Evolutionary conservation across 2,888 invertebrate species (phyloP).

Genomic region (Cataglyphis rosenhaueri): DNA sequence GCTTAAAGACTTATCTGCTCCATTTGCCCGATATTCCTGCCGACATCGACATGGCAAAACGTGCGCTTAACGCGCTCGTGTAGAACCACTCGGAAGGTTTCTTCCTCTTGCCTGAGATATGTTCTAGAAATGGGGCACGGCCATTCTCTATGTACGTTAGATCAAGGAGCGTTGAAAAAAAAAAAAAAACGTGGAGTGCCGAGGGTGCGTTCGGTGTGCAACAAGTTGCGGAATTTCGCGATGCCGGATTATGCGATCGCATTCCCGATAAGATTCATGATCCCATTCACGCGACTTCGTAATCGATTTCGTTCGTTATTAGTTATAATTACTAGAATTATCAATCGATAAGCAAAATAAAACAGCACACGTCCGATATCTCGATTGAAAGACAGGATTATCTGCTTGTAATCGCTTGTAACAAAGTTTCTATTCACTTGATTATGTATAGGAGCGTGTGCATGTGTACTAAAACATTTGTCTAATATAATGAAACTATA

Average conservation of each 20-base stretch:
- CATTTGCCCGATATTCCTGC: slow-evolving; percentile 66
- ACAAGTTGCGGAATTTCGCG: slow-evolving; percentile 59
- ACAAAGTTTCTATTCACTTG: not conserved
- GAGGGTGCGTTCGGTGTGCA: slow-evolving; percentile 47
- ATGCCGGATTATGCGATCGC: slow-evolving; percentile 40
- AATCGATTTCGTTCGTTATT: slow-evolving; percentile 15
- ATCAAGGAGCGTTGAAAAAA: slow-evolving; percentile 15
- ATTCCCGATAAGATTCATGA: slow-evolving; percentile 35
- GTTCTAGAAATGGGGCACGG: slow-evolving; percentile 27
- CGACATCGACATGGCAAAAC: slow-evolving; percentile 51
- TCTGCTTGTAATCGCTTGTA: not conserved
- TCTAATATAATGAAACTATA: not conserved
- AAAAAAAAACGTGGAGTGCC: slow-evolving; percentile 3
- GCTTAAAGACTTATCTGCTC: slow-evolving; percentile 64
- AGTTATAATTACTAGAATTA: slow-evolving; percentile 7
- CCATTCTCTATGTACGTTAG: slow-evolving; percentile 25
- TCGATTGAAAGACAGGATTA: slow-evolving; percentile 14
- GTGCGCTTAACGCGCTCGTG: slow-evolving; percentile 49
- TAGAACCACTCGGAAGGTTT: slow-evolving; percentile 11
- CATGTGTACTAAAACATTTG: not conserved
- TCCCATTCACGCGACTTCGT: slow-evolving; percentile 21
- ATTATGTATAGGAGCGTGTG: not conserved
- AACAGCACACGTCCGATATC: not conserved
- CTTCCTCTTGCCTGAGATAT: slow-evolving; percentile 7
- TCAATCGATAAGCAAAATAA: slow-evolving; percentile 23